Evolutionary conservation across 2,888 invertebrate species (phyloP).

Genomic region (Temnothorax unifasciatus): DNA sequence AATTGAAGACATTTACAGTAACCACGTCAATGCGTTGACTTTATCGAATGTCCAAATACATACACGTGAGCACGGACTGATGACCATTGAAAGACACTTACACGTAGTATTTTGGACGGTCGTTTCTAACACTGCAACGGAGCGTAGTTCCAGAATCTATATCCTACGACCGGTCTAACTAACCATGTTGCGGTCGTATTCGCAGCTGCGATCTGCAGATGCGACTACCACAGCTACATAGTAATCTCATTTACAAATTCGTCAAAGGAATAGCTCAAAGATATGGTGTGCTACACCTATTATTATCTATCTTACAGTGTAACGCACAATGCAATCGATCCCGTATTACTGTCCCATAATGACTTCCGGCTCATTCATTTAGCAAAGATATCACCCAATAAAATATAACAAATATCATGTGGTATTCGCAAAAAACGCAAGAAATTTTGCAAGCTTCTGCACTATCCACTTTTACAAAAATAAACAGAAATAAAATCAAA

Average conservation of each 20-base stretch:
- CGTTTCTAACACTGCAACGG: conserved; percentile 47
- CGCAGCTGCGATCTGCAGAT: conserved; percentile 44
- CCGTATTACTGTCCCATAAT: conserved; percentile 15
- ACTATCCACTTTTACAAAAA: not conserved
- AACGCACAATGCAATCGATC: conserved; percentile 7
- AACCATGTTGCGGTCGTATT: conserved; percentile 32
- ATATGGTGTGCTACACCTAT: conserved; percentile 8
- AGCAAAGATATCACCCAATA: not conserved
- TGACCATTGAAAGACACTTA: conserved; percentile 8
- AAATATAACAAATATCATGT: conserved; percentile 16
- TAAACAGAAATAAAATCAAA: not conserved
- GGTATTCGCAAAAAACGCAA: not conserved
- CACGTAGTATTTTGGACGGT: not conserved
- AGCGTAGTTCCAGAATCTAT: conserved; percentile 36
- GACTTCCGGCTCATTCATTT: conserved; percentile 27
- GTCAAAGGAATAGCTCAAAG: conserved; percentile 65
- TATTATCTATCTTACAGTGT: conserved; percentile 18
- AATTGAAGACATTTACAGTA: not conserved
- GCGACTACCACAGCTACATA: conserved; percentile 23
- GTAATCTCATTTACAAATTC: conserved; percentile 63
- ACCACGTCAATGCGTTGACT: conserved; percentile 31
- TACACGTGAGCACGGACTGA: not conserved
- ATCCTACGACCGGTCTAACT: conserved; percentile 44
- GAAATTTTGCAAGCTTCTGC: not conserved
- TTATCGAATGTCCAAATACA: conserved; percentile 20